Percentiles rank a stretch among this genome's conserved stretches.
Evolutionary conservation across 2,888 invertebrate genomes (phyloP).

Genomic region (Nebria salina): DNA sequence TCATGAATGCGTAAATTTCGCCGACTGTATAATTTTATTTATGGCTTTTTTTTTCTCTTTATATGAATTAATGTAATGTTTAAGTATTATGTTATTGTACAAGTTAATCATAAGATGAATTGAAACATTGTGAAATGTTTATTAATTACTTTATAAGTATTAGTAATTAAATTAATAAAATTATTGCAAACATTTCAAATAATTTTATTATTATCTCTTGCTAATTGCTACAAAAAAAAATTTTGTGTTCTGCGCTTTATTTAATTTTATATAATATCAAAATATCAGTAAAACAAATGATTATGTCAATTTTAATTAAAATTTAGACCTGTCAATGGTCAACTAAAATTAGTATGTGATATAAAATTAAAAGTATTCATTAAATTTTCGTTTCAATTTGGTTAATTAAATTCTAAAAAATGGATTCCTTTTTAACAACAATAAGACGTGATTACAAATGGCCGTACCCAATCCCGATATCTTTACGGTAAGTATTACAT

Average conservation of each 20-base stretch:
- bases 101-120: constrained; percentile 31
- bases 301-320: constrained; percentile 16
- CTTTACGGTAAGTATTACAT: constrained; percentile 64
- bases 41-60: not conserved
- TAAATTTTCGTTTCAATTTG: constrained; percentile 12
- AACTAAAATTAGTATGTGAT: constrained; percentile 5
- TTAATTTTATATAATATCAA: not conserved
- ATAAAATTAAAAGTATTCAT: constrained; percentile 7
- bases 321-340: constrained; percentile 14
- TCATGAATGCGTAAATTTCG: not conserved
- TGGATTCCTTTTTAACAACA: constrained; percentile 64
- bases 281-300: constrained; percentile 11
- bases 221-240: too few species aligned
- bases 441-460: constrained; percentile 67
- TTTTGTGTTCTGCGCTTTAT: too few species aligned
- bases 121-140: constrained; percentile 32
- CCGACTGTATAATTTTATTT: not conserved
- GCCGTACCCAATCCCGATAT: constrained; percentile 69
- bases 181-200: constrained; percentile 21
- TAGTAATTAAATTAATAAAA: constrained; percentile 22
- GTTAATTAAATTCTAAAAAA: constrained; percentile 25
- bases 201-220: not conserved
- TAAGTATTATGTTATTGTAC: constrained; percentile 38
- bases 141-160: constrained; percentile 37
- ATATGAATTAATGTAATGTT: constrained; percentile 11